Percentiles rank a stretch among this genome's conserved stretches.
Conservation (phyloP, 2,888 invertebrate species). For the Entomobrya proxima region DNA sequence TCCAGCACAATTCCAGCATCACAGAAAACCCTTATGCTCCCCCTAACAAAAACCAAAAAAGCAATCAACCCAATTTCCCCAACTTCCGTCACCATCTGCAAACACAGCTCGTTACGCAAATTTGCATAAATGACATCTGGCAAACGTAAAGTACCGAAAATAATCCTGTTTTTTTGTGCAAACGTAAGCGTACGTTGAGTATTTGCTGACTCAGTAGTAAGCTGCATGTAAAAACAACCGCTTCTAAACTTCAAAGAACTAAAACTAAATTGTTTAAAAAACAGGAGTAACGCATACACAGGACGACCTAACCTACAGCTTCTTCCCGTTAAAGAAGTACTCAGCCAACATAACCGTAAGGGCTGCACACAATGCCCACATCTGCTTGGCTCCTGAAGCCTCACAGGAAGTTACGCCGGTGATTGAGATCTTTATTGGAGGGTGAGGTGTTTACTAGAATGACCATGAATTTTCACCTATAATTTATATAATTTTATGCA, state of each 20-base stretch:
- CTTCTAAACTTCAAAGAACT: no score
- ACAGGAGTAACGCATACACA: conserved; percentile 79
- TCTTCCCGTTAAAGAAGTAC: conserved; percentile 80
- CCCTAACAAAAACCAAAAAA: no score
- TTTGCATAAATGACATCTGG: conserved; percentile 60
- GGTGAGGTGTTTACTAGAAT: conserved; percentile 80
- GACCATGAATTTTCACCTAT: background rate
- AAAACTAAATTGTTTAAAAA: no score
- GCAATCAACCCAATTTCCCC: no score
- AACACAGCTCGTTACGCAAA: no score
- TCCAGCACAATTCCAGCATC: no score
- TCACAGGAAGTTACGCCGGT: conserved; percentile 81
- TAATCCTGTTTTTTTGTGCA: no score
- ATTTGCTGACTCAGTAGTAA: conserved; percentile 56
- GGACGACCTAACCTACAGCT: conserved; percentile 81
- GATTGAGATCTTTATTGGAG: conserved; percentile 84
- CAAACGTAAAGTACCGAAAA: background rate
- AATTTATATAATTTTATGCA: conserved; percentile 76
- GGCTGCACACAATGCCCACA: conserved; percentile 83
- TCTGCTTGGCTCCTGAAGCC: conserved; percentile 81
- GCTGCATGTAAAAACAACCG: no score
- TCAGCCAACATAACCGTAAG: conserved; percentile 81
- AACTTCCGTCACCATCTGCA: conserved; percentile 58
- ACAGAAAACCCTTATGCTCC: no score
- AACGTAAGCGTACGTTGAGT: no score